Conservation (phyloP, 2,888 invertebrate genomes). For the Diogma glabrata region DNA sequence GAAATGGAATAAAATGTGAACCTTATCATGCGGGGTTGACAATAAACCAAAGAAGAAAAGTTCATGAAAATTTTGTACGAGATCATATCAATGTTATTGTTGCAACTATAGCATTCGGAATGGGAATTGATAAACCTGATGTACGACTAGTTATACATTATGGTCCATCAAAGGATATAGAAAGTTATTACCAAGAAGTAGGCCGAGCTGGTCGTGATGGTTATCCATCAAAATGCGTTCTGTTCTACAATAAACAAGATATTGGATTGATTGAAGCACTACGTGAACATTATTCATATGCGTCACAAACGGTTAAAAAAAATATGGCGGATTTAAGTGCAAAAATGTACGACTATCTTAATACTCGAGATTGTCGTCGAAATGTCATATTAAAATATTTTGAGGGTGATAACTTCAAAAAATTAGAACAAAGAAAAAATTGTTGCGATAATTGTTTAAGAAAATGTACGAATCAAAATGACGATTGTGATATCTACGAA, state of each 20-base stretch:
- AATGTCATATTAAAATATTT: conserved; percentile 46
- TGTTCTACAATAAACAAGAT: conserved; percentile 44
- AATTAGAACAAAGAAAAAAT: conserved; percentile 21
- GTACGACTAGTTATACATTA: conserved; percentile 59
- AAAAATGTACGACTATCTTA: conserved; percentile 44
- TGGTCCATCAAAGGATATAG: conserved; percentile 55
- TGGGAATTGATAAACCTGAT: conserved; percentile 64
- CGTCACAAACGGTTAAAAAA: neutral
- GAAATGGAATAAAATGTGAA: conserved; percentile 38
- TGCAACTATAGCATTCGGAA: conserved; percentile 57
- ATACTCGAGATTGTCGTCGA: conserved; percentile 43
- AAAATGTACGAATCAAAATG: conserved; percentile 9
- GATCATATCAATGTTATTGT: conserved; percentile 48
- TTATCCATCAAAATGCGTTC: conserved; percentile 44
- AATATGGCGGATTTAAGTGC: conserved; percentile 23
- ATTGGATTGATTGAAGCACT: conserved; percentile 33
- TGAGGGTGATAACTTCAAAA: conserved; percentile 30
- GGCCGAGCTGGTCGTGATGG: conserved; percentile 66
- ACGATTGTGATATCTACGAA: conserved; percentile 25
- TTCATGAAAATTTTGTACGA: conserved; percentile 49
- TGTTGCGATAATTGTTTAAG: conserved; percentile 52
- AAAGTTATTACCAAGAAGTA: conserved; percentile 65
- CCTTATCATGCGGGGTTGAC: conserved; percentile 54
- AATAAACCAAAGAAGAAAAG: conserved; percentile 38
- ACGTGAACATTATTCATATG: conserved; percentile 18